Base-by-base conservation (phyloP, 2,888 invertebrate genomes). In the Nysson spinosus region DNA sequence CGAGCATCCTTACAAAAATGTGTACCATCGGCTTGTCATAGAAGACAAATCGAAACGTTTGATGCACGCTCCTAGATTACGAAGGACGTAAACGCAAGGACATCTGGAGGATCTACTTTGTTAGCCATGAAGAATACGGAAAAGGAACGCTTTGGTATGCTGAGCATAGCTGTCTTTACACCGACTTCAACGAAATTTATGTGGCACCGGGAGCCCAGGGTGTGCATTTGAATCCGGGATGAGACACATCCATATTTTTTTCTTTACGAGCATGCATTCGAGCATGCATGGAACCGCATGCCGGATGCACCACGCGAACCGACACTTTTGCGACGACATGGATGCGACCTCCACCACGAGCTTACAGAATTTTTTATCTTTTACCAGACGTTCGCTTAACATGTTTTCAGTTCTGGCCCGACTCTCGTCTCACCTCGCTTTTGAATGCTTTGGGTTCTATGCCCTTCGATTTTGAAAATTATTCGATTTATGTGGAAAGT, bases 201-300 rank as follows among this genome's bases (percentile, higher is more conserved):
- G 82, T 77, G 79, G 81, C 80, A 82, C 80, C 83, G 78, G 84
- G 81, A 83, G 83, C 81, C 75, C 68, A 76, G 81, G 79, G 80
- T 77, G 77, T 78, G 80, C 80, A 77, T 82, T 82, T 76, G 83
- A 84, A 85, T 85, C 78, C 78, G 55, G 75, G 75, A 83, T 79
- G 80, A 80, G 81, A 76, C 63, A 67, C 69, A 64, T 76, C 60
- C 70, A 73, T 61, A 72, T 72, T 69, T 75, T 72, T 72, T 75
- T 69, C 74, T 75, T 75, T 69, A 76, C 76, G 72, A 69, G 52
- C 69, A 51, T 34, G 43, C 24, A 67, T 28, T 46, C 37, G 46
- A 19, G 37, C 57, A 52, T 50, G 55, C 68, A 51, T 57, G 67
- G 63, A 65, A 65, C 67, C 51, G 76, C 75, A 72, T 79, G 79